These are phyloP conservation scores for Rhabdomys pumilio DNA, from an alignment of 2,797 vertebrate species.

Conservation along the genomic window DNA sequence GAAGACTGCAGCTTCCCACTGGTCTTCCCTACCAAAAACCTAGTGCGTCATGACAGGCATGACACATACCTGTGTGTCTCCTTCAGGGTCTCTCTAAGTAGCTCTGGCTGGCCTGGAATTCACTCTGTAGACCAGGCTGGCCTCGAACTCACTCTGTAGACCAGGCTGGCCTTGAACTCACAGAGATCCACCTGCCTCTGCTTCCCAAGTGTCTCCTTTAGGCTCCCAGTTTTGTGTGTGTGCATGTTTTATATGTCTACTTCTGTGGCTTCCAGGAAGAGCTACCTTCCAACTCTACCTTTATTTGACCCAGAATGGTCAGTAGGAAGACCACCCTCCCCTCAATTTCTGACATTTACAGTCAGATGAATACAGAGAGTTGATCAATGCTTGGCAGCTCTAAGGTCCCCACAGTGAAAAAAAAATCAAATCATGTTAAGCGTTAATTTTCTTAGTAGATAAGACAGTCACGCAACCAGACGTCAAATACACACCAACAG, in stretches of 20 bases:
- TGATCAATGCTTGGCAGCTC: conserved; percentile 69
- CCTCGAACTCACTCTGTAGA: neutral
- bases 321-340: neutral
- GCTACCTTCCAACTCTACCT: neutral
- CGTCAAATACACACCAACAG: conserved; percentile 87
- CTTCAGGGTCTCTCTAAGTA: neutral
- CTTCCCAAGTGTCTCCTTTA: neutral
- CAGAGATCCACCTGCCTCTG: neutral
- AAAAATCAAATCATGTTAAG: conserved; percentile 82
- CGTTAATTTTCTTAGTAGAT: conserved; percentile 88
- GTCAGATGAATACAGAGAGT: neutral
- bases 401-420: conserved; percentile 77
- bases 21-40: neutral
- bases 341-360: neutral
- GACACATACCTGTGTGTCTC: neutral
- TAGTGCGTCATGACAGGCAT: rapidly evolving
- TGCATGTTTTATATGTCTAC: neutral
- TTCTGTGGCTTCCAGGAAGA: neutral
- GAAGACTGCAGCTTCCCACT: rapidly evolving
- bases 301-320: conserved; percentile 18
- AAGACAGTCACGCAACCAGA: conserved; percentile 94
- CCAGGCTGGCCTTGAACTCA: neutral
- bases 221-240: neutral
- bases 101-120: neutral
- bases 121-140: neutral